Base-by-base conservation (phyloP, 1,140 invertebrate genomes). In the Euborellia annulipes region DNA sequence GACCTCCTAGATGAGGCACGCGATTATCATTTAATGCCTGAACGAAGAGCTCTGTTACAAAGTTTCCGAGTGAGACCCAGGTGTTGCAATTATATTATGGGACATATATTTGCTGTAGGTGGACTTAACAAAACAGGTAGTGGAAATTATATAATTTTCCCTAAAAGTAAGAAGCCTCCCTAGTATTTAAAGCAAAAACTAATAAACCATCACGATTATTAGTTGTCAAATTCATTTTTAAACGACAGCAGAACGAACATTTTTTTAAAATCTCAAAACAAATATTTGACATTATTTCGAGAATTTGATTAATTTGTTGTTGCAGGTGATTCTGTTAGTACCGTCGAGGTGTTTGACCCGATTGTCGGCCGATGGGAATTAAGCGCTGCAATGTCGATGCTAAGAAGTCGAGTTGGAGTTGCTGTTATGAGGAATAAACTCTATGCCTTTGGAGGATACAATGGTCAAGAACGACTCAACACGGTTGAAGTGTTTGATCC, bases 401-500 rank as follows among this genome's bases (percentile, higher is more conserved):
- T 83, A 51, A 62, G 85, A 46, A 87, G 82, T 45, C 61, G 88
- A 48, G 83, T 92, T 21, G 88, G 87, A 7, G 86, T 91, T 1
- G 80, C 85, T 17, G 85, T 90, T 1, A 68, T 85, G 54, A 69
- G 76, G 50, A 81, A 81, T 53, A 75, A 75, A 57, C 62, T 86
- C 7, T 80, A 81, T 61, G 79, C 79, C 1, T 78, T 82, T 55
- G 79, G 79, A 16, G 79, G 79, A 2, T 90, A 86, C 55, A 87
- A 91, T 62, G 85, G 88, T 4, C 67, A 69, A 21, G 85, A 89
- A 56, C 62, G 87, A 50, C 65, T 92, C 7, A 78, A 78, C 21
- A 87, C 84, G n/a, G 86, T 90, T 2, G 88, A 92, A 65, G 79
- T 88, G 7, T 92, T 85, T 64, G 80, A 91, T 65, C 79, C 82